Conservation (phyloP, 2,888 invertebrate genomes). For the Calliscelio sp. region DNA sequence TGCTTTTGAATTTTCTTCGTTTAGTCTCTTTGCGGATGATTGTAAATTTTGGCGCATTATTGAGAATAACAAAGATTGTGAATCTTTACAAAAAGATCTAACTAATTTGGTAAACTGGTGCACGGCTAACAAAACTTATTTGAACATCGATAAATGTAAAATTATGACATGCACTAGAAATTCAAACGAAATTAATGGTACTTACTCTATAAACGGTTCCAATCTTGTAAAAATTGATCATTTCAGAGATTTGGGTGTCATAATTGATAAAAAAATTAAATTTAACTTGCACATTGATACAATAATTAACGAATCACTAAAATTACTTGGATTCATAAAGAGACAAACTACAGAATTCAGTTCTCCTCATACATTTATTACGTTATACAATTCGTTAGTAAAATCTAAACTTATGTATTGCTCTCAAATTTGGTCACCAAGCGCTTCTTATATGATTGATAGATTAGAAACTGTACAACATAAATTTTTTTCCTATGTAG, state of each 20-base stretch:
- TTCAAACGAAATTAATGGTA: background rate
- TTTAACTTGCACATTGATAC: slow-evolving; percentile 27
- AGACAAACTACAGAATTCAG: slow-evolving; percentile 27
- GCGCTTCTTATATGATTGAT: background rate
- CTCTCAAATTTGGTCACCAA: slow-evolving; percentile 22
- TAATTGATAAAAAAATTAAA: background rate
- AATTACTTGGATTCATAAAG: slow-evolving; percentile 34
- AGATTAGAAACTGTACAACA: slow-evolving; percentile 35
- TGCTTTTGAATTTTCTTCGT: background rate
- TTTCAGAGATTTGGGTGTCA: slow-evolving; percentile 31
- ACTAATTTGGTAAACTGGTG: slow-evolving; percentile 1
- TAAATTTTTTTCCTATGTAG: slow-evolving; percentile 31
- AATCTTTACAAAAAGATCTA: slow-evolving; percentile 15
- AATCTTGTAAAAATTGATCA: background rate
- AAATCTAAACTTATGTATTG: slow-evolving; percentile 41
- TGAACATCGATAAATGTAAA: slow-evolving; percentile 40
- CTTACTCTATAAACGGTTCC: background rate
- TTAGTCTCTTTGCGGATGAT: slow-evolving; percentile 28
- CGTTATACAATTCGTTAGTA: slow-evolving; percentile 27
- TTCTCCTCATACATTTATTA: slow-evolving; percentile 8
- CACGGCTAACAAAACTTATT: background rate
- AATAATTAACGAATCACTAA: slow-evolving; percentile 21
- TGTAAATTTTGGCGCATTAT: slow-evolving; percentile 1
- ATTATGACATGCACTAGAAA: background rate
- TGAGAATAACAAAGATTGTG: background rate